Evolutionary conservation across 2,113 vertebrate species (phyloP), one percentile per base, ranked within the genome.

Genomic region (Kryptolebias marmoratus): DNA sequence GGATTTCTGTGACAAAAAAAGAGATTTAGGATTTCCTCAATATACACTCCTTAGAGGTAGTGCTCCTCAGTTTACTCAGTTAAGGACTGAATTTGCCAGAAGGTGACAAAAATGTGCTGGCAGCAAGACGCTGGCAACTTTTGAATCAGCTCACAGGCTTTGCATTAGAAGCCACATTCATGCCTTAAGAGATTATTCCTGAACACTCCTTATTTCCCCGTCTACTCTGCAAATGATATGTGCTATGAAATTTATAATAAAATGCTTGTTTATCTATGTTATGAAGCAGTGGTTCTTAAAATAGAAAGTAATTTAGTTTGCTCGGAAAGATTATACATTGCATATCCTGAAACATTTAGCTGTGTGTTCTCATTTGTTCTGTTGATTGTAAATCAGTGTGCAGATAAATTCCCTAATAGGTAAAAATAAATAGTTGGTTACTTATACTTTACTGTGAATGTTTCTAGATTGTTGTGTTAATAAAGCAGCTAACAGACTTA

Each of bases 151-250:
- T 58, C 82, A 81, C 66, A 68, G 69, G 69, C 62, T 87, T 73
- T 75, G 49, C 44, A 16, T 70, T 64, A 64, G 28, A 71, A 58
- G 68, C 60, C 61, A 59, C 50, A 30, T 47, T 44, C 49, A 16
- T 27, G 75, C 68, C 68, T 71, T 13, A 0, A 39, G 49, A 74
- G 79, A 71, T 77, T 80, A 68, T 75, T 82, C 65, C 28, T 60
- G 1, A 79, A 70, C 32, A 67, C 56, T 67, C 79, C 68, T 86
- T 74, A 82, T 84, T 82, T 86, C 77, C 58, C 78, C 70, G 32
- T 59, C 77, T 44, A 12, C 74, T 61, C 2, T n/a, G 30, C 64
- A 58, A 75, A 72, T 0, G 7, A 75, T 75, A 71, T 77, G 31
- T 85, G 84, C 80, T 67, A 49, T 74, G 55, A 50, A 59, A 61